phyloP scores from a whole-genome alignment of 2,797 vertebrate genomes.

The Artibeus jamaicensis region DNA sequence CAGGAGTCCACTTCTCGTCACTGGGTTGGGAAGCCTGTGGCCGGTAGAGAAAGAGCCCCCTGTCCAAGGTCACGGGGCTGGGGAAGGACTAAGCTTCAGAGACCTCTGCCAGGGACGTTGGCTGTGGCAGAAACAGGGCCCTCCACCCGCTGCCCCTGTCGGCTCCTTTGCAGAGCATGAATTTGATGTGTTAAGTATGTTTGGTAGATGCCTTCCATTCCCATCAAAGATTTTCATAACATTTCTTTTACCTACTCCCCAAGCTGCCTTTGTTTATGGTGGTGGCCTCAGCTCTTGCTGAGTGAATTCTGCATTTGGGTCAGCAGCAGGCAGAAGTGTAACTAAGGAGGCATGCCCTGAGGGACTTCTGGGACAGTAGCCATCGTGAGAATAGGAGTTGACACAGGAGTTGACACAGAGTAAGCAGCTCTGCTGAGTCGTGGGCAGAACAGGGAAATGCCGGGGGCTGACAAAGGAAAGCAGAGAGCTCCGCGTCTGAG shows the following conservation, averaged over 20 bases:
- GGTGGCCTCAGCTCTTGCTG: not conserved
- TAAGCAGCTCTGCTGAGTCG: not conserved
- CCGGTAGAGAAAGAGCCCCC: not conserved
- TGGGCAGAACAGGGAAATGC: not conserved
- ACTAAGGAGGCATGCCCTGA: not conserved
- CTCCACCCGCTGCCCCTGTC: not conserved
- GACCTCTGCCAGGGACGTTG: not conserved
- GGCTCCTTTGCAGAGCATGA: not conserved
- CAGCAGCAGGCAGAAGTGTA: slow-evolving; percentile 29
- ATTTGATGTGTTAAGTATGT: slow-evolving; percentile 35
- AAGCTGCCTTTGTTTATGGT: slow-evolving; percentile 45
- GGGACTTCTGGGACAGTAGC: not conserved
- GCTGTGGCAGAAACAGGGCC: not conserved
- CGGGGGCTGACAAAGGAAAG: not conserved
- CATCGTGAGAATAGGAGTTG: not conserved
- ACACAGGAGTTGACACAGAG: too few relatives aligned
- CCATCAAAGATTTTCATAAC: slow-evolving; percentile 7
- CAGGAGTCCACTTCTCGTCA: slow-evolving; percentile 24
- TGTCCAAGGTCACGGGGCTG: slow-evolving; percentile 13
- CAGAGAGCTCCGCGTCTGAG: not conserved
- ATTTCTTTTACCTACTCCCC: not conserved
- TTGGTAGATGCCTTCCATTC: not conserved
- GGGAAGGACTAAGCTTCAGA: not conserved
- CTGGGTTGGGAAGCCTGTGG: not conserved
- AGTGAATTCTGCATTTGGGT: slow-evolving; percentile 54